Evolutionary conservation across 37 sponge, comb jelly and placozoan genomes (phyloP).

Genomic region (Oscarella lobularis): DNA sequence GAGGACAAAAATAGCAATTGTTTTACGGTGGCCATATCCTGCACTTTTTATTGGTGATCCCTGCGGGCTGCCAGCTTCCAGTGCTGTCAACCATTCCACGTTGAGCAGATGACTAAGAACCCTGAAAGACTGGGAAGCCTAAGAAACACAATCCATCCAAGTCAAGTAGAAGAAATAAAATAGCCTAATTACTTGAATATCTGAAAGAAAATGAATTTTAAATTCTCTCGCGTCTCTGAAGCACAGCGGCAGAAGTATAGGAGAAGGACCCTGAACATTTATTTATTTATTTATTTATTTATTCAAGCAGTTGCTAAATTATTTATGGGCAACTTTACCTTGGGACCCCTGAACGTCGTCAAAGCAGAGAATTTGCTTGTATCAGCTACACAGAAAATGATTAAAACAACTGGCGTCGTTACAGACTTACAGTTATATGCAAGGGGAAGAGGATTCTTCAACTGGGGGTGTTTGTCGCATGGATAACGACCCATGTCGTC

Average conservation of each 20-base stretch:
- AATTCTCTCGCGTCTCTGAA: constrained; percentile 7
- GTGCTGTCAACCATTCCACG: background rate
- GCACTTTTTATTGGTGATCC: background rate
- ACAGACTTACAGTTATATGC: constrained; percentile 31
- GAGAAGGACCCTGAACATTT: constrained; percentile 43
- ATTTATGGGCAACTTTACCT: no score
- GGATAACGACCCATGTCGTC: constrained; percentile 6
- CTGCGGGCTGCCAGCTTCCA: background rate
- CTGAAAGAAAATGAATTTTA: constrained; percentile 22
- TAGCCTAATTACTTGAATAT: constrained; percentile 7
- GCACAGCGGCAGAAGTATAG: constrained; percentile 22
- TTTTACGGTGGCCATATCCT: no score
- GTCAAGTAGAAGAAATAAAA: background rate
- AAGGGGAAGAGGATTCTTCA: constrained; percentile 33
- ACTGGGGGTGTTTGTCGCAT: constrained; percentile 25
- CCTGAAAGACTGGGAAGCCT: background rate
- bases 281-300: no score
- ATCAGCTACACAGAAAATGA: background rate
- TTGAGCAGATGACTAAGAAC: background rate
- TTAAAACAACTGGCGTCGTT: background rate
- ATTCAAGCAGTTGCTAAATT: no score
- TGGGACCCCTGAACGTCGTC: constrained; percentile 32
- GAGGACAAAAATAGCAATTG: no score
- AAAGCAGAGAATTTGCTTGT: constrained; percentile 27
- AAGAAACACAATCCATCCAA: background rate